Evolutionary conservation across 1,140 invertebrate genomes (phyloP).

Genomic region (Saxidomus purpurata): DNA sequence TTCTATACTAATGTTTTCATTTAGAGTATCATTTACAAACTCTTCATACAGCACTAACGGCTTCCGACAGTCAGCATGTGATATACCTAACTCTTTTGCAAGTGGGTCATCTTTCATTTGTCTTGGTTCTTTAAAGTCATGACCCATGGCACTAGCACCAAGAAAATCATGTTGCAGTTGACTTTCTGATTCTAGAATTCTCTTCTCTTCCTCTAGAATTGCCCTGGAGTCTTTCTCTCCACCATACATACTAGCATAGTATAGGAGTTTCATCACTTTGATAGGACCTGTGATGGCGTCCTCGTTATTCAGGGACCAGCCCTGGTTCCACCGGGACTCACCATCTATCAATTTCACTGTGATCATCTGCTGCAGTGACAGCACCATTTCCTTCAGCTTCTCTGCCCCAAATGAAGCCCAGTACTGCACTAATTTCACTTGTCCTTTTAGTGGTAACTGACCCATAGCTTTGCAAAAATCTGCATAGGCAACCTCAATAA

Average conservation of each 20-base stretch:
- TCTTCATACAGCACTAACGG: slow-evolving; percentile 94
- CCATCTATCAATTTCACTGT: slow-evolving; percentile 91
- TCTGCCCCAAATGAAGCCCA: slow-evolving; percentile 92
- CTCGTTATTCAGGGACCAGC: slow-evolving; percentile 95
- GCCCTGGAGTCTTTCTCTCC: slow-evolving; percentile 92
- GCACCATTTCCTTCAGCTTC: slow-evolving; percentile 91
- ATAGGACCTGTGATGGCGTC: slow-evolving; percentile 91
- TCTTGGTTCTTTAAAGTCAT: slow-evolving; percentile 82
- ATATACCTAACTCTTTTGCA: slow-evolving; percentile 90
- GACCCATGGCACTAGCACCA: slow-evolving; percentile 79
- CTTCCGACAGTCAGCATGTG: slow-evolving; percentile 92
- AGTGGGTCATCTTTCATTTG: slow-evolving; percentile 86
- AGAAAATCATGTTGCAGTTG: slow-evolving; percentile 81
- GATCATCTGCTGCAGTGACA: slow-evolving; percentile 95
- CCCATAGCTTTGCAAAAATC: slow-evolving; percentile 93
- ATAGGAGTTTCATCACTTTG: slow-evolving; percentile 91
- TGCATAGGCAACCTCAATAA: slow-evolving; percentile 93
- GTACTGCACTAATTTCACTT: slow-evolving; percentile 92
- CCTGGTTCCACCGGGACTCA: slow-evolving; percentile 88
- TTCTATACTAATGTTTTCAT: slow-evolving; percentile 97
- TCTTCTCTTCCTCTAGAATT: slow-evolving; percentile 81
- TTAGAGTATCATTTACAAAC: slow-evolving; percentile 97
- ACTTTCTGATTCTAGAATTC: slow-evolving; percentile 78
- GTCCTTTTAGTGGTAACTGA: slow-evolving; percentile 91
- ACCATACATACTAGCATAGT: slow-evolving; percentile 95